phyloP scores from a whole-genome alignment of 2,113 vertebrate genomes.

The Microcebus lehilahytsara region DNA sequence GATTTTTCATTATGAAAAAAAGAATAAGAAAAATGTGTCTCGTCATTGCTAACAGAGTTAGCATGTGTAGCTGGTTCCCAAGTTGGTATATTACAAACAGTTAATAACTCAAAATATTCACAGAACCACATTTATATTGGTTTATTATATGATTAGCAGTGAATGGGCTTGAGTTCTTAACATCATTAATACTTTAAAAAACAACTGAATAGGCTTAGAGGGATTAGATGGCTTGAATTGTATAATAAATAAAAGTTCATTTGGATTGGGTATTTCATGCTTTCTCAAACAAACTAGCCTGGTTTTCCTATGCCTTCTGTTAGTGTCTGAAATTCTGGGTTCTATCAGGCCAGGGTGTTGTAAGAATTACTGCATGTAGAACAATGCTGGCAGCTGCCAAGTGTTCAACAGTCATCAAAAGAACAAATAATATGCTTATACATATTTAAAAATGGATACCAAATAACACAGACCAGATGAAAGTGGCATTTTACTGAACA shows the following conservation, averaged over 20 bases:
- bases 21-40: not conserved
- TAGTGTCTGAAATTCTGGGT: not conserved
- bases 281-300: not conserved
- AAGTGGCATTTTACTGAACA: constrained; percentile 36
- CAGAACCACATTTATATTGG: not conserved
- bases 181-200: constrained; percentile 14
- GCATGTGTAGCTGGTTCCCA: not conserved
- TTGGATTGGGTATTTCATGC: not conserved
- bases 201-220: not conserved
- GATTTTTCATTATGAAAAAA: not conserved
- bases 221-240: not conserved
- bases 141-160: not conserved
- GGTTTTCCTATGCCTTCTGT: constrained; percentile 10
- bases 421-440: constrained; percentile 59
- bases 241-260: not conserved
- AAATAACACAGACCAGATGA: constrained; percentile 55
- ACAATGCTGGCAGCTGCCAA: constrained; percentile 22
- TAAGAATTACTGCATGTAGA: constrained; percentile 44
- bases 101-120: not conserved
- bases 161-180: not conserved
- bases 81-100: not conserved
- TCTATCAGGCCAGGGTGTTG: constrained; percentile 24
- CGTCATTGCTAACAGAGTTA: not conserved
- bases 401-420: constrained; percentile 19
- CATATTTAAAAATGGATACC: constrained; percentile 36